Conservation (phyloP, 1,140 invertebrate genomes). For the Drosophila cardini region DNA sequence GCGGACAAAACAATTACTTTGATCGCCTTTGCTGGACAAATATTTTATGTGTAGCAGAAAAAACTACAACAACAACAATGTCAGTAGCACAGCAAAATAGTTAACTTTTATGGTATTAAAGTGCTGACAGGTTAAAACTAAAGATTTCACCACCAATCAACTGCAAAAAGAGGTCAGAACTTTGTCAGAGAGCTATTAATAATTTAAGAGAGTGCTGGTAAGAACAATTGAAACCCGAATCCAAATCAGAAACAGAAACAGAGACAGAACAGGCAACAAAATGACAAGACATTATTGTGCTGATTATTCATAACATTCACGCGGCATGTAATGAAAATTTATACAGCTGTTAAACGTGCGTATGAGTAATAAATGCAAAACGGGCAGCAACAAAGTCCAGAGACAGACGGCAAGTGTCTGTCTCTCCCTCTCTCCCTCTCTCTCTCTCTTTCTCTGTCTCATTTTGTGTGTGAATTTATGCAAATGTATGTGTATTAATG, state of each 20-base stretch:
- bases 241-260: too few species aligned
- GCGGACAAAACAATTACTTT: constrained; percentile 48
- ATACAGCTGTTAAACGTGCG: constrained; percentile 79
- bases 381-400: constrained; percentile 22
- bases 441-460: too few species aligned
- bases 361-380: constrained; percentile 79
- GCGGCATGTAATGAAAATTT: constrained; percentile 76
- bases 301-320: constrained; percentile 76
- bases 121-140: neutral
- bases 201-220: constrained; percentile 25
- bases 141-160: neutral
- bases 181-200: constrained; percentile 30
- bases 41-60: constrained; percentile 19
- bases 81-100: constrained; percentile 18
- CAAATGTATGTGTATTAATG: constrained; percentile 77
- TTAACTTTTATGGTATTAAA: constrained; percentile 22
- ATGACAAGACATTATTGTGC: constrained; percentile 62
- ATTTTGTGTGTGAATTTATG: constrained; percentile 59
- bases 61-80: constrained; percentile 7
- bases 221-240: neutral
- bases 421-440: too few species aligned
- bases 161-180: constrained; percentile 19
- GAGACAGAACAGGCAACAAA: neutral
- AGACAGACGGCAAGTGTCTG: neutral
- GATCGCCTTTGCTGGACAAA: constrained; percentile 26